Percentiles rank a stretch among this genome's conserved stretches.
Evolutionary conservation across 2,888 invertebrate species (phyloP).

Genomic region (Notodonta ziczac): DNA sequence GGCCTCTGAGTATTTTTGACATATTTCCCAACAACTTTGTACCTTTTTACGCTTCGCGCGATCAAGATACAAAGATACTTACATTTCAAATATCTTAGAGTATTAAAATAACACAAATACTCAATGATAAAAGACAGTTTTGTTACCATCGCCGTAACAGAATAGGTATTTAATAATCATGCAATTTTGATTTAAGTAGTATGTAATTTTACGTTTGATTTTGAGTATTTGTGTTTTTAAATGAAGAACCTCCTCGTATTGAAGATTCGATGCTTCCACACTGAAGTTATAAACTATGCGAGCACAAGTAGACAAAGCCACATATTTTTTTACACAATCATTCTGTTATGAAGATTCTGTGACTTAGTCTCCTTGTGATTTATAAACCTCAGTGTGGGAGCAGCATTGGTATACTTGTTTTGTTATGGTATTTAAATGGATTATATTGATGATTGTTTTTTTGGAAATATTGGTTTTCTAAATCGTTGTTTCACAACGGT

Average conservation of each 20-base stretch:
- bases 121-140: constrained; percentile 63
- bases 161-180: constrained; percentile 34
- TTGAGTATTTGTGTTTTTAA: constrained; percentile 80
- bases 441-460: constrained; percentile 74
- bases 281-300: background rate
- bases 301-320: no score
- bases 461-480: constrained; percentile 56
- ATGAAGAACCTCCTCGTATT: constrained; percentile 18
- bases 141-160: constrained; percentile 58
- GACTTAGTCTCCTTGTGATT: no score
- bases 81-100: constrained; percentile 32
- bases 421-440: constrained; percentile 83
- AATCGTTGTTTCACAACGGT: constrained; percentile 50
- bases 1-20: constrained; percentile 57
- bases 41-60: constrained; percentile 45
- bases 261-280: constrained; percentile 8
- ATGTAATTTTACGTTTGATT: constrained; percentile 42
- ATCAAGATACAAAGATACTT: constrained; percentile 42
- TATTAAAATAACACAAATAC: constrained; percentile 76
- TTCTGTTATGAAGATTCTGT: no score
- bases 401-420: constrained; percentile 72
- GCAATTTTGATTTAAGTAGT: constrained; percentile 48
- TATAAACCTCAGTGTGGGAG: background rate
- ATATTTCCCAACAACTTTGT: constrained; percentile 48
- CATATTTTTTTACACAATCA: no score